Evolutionary conservation across 1,140 invertebrate genomes (phyloP), one percentile per base, ranked within the genome.

Genomic region (Drosophila nannoptera): DNA sequence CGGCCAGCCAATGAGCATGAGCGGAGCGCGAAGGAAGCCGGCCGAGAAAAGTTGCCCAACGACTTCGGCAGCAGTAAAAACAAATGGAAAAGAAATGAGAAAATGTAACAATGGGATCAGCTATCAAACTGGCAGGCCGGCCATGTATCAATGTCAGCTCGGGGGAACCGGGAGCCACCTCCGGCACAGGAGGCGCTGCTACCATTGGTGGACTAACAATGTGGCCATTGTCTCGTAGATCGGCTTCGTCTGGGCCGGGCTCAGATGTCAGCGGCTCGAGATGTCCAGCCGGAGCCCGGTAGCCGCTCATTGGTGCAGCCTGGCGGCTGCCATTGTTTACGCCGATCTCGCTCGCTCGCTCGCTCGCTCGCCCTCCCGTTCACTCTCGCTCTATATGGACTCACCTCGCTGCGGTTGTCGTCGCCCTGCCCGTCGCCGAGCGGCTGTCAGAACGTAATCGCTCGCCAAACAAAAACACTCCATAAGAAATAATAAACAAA

Each of bases 401-500:
- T 82, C 38, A 58, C 67, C 72, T 67, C 14, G 36, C 11, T 5
- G 31, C 14, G 9, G 16, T 33, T 35, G 33, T 22, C 43, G 11
- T 45, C 49, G 36, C 7, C 32, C 35, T 40, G 33, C 60, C 9
- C 53, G 66, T 55, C 50, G 38, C 43, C 45, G 53, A 33, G 38
- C 9, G 12, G 56, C 50, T 56, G 74, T 73, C 66, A 69, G 76
- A 70, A 72, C 61, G 67, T 72, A 75, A 86, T 84, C 73, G 67
- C 54, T 67, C 64, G 73, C 81, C 82, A 69, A 80, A 77, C 64
- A 77, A 84, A 77, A 84, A 81, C 81, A 84, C 78, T 84, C 74
- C 72, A 84, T 86, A 71, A 86, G 77, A 54, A 80, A 86, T 69
- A 84, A 84, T 84, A 84, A 84, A 84, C 80, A 84, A 84, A 86